phyloP scores from a whole-genome alignment of 2,888 invertebrate species.

The Apamea sordens region DNA sequence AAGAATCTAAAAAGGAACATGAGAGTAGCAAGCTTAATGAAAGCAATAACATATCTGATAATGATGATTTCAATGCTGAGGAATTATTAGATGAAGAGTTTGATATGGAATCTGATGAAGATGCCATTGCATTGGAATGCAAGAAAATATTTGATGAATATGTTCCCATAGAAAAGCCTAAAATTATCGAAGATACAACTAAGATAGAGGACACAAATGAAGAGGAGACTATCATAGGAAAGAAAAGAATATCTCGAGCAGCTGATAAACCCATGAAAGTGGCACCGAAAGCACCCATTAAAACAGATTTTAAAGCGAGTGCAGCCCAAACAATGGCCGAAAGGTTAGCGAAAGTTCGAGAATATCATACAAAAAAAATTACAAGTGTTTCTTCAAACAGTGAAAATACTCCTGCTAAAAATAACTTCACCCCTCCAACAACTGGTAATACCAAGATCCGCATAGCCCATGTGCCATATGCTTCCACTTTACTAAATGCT shows the following conservation, averaged over 20 bases:
- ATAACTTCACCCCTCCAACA: slow-evolving; percentile 74
- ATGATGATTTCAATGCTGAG: slow-evolving; percentile 69
- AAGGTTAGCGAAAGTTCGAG: slow-evolving; percentile 87
- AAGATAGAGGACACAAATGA: slow-evolving; percentile 74
- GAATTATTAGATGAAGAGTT: slow-evolving; percentile 74
- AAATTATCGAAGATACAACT: slow-evolving; percentile 72
- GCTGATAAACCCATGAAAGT: slow-evolving; percentile 87
- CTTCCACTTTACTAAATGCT: slow-evolving; percentile 92
- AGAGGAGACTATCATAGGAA: slow-evolving; percentile 87
- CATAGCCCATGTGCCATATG: slow-evolving; percentile 95
- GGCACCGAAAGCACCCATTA: slow-evolving; percentile 79
- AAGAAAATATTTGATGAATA: slow-evolving; percentile 96
- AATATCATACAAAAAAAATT: slow-evolving; percentile 86
- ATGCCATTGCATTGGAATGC: slow-evolving; percentile 95
- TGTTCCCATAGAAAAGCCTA: slow-evolving; percentile 86
- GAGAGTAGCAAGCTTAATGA: slow-evolving; percentile 69
- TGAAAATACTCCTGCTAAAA: slow-evolving; percentile 75
- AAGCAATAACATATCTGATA: slow-evolving; percentile 73
- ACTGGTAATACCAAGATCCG: slow-evolving; percentile 87
- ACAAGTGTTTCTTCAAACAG: slow-evolving; percentile 67
- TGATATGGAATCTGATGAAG: slow-evolving; percentile 91
- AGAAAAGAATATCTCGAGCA: slow-evolving; percentile 94
- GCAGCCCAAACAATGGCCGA: slow-evolving; percentile 90
- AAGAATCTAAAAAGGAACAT: slow-evolving; percentile 74
- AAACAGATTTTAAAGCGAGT: slow-evolving; percentile 89